A percentile compares a stretch with the other conserved stretches of the same genome.
Conservation (phyloP, 2,797 vertebrate genomes). For the Lagocephalus sceleratus region DNA sequence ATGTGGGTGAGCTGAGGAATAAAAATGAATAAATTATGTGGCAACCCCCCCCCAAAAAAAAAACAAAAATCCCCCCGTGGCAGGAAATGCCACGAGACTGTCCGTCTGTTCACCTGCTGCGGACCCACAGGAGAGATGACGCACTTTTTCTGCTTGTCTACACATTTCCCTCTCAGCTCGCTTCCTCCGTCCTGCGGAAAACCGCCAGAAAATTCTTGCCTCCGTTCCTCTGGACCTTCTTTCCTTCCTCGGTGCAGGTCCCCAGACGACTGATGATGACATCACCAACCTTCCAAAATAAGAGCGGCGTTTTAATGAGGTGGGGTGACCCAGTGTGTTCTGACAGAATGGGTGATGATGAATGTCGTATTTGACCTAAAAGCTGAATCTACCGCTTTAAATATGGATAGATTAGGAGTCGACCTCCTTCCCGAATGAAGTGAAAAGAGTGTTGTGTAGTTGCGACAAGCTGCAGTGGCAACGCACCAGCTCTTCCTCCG, state of each 20-base stretch:
- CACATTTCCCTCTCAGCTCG: conserved; percentile 18
- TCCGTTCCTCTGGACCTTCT: conserved; percentile 88
- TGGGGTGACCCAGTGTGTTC: neutral
- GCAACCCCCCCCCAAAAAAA: no score
- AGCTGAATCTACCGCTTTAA: neutral
- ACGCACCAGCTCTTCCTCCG: conserved; percentile 82
- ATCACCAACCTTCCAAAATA: conserved; percentile 75
- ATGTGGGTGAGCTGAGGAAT: neutral
- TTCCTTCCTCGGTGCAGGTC: conserved; percentile 89
- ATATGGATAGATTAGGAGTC: conserved; percentile 5
- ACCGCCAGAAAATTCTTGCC: conserved; percentile 87
- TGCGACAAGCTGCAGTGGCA: conserved; percentile 10
- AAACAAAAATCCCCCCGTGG: no score
- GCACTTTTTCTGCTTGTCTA: conserved; percentile 3
- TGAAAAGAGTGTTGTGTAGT: neutral
- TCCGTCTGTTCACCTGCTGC: conserved; percentile 4
- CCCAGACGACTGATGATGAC: conserved; percentile 80
- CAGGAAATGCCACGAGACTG: neutral
- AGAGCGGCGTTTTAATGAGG: neutral
- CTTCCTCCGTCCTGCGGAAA: conserved; percentile 80
- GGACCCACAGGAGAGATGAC: neutral
- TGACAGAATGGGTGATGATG: no score
- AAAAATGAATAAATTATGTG: no score
- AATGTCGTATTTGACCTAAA: neutral
- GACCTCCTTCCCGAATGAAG: conserved; percentile 8